Evolutionary conservation across 2,113 vertebrate species (phyloP).

Genomic region (Galeopterus variegatus): DNA sequence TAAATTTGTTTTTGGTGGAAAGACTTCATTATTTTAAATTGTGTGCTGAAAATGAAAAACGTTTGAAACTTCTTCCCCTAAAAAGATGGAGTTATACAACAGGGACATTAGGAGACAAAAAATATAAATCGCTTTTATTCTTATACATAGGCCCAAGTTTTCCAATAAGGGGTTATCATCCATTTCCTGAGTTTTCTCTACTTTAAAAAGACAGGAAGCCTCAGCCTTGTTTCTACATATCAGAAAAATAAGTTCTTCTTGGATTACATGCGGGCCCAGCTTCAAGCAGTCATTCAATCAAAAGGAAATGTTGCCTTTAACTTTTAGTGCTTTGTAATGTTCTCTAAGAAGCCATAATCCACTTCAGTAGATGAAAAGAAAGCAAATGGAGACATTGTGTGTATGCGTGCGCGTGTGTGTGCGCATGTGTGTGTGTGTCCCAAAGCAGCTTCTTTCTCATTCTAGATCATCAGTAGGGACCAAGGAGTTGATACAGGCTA

Average conservation of each 20-base stretch:
- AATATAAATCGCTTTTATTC: slow-evolving; percentile 54
- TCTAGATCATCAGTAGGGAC: background rate
- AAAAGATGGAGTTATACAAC: background rate
- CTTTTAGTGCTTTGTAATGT: slow-evolving; percentile 78
- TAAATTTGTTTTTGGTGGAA: background rate
- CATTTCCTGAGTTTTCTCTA: slow-evolving; percentile 45
- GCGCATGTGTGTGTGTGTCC: background rate
- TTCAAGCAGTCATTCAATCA: slow-evolving; percentile 81
- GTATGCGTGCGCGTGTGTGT: background rate
- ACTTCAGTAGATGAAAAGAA: slow-evolving; percentile 71
- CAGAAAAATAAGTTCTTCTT: slow-evolving; percentile 78
- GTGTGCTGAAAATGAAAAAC: background rate
- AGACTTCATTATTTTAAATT: slow-evolving; percentile 26
- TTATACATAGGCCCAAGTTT: slow-evolving; percentile 65
- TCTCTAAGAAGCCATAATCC: slow-evolving; percentile 73
- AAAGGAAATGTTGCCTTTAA: slow-evolving; percentile 73
- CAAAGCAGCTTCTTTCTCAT: background rate
- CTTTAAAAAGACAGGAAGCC: slow-evolving; percentile 73
- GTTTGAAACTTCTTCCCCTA: background rate
- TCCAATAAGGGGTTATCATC: slow-evolving; percentile 21
- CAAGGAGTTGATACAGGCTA: background rate
- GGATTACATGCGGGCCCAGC: slow-evolving; percentile 72
- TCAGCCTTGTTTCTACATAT: slow-evolving; percentile 70
- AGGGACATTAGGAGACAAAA: slow-evolving; percentile 44
- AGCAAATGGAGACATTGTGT: slow-evolving; percentile 58